Evolutionary conservation across 1,140 invertebrate species (phyloP).

Genomic region (Oppia nitens): DNA sequence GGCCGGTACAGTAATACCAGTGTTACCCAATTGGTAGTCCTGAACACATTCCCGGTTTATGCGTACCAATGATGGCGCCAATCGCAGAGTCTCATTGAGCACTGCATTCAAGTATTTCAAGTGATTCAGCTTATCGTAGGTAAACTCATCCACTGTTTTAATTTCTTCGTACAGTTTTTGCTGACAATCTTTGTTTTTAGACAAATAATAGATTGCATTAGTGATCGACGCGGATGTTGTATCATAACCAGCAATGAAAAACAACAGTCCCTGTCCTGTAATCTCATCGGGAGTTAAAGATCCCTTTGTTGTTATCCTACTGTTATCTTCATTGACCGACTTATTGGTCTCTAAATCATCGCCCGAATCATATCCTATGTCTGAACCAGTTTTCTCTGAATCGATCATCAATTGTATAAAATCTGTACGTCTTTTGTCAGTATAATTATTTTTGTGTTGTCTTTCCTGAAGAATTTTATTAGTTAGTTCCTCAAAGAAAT

Average conservation of each 20-base stretch:
- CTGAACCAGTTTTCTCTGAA: not conserved
- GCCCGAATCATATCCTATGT: not conserved
- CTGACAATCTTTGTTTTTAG: conserved; percentile 43
- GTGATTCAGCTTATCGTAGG: conserved; percentile 8
- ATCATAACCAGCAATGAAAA: conserved; percentile 52
- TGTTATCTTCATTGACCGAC: not conserved
- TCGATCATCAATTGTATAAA: not conserved
- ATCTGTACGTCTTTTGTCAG: not conserved
- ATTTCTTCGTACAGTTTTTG: conserved; percentile 41
- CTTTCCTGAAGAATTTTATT: conserved; percentile 11
- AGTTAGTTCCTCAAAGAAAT: conserved; percentile 13
- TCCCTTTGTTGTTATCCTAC: not conserved
- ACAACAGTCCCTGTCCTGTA: conserved; percentile 41
- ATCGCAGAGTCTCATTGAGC: conserved; percentile 10
- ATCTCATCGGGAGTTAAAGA: conserved; percentile 32
- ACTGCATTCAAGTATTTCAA: conserved; percentile 13
- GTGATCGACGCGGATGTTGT: conserved; percentile 51
- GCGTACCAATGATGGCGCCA: conserved; percentile 6
- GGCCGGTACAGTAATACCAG: conserved; percentile 25
- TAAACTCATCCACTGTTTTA: conserved; percentile 19
- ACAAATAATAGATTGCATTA: conserved; percentile 45
- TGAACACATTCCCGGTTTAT: conserved; percentile 1
- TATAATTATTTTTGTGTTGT: not conserved
- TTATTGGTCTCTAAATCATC: not conserved
- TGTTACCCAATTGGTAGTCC: conserved; percentile 4